Evolutionary conservation across 2,113 vertebrate genomes (phyloP).

Genomic region (Corapipo altera): DNA sequence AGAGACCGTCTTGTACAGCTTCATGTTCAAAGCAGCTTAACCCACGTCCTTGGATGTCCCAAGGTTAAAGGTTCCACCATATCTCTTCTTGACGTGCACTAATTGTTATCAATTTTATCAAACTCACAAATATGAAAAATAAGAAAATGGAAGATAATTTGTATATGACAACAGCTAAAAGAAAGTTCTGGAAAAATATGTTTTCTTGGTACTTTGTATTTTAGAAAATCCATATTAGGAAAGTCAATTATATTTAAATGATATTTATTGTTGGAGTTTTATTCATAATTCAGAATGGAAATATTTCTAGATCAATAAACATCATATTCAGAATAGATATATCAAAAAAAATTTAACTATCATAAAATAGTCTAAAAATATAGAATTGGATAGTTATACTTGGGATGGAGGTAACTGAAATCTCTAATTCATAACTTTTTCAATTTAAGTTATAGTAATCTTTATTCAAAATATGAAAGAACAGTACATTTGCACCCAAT

Average conservation of each 20-base stretch:
- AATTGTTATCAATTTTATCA: neutral
- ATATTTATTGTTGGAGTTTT: neutral
- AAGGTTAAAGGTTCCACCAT: neutral
- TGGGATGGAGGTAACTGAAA: neutral
- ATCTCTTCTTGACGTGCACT: neutral
- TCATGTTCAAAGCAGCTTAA: neutral
- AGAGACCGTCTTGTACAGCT: neutral
- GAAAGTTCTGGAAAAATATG: neutral
- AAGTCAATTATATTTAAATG: neutral
- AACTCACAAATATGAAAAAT: neutral
- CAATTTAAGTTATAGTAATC: neutral
- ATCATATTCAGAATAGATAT: neutral
- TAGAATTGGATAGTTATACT: neutral
- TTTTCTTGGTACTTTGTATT: neutral
- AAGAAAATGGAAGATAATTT: neutral
- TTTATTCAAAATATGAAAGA: neutral
- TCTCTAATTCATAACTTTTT: neutral
- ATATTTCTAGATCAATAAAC: neutral
- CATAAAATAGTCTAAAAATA: neutral
- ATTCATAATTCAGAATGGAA: neutral
- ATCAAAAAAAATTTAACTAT: neutral
- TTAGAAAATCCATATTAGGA: neutral
- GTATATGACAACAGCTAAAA: neutral
- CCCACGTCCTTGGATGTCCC: neutral
- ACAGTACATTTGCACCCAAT: accelerated